Evolutionary conservation across 2,113 vertebrate genomes (phyloP).

Genomic region (Chitala chitala): DNA sequence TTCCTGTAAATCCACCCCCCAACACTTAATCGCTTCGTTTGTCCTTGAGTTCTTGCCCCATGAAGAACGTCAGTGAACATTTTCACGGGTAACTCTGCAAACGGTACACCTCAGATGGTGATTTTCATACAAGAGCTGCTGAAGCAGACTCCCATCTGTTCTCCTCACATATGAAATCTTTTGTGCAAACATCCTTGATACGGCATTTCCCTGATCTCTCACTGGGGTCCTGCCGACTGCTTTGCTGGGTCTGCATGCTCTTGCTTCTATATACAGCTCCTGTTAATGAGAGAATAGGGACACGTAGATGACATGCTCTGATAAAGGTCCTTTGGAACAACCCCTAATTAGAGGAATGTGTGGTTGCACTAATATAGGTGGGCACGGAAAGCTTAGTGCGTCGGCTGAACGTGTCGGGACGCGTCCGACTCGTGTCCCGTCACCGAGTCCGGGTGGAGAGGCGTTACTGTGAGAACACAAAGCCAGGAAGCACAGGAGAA

Average conservation of each 20-base stretch:
- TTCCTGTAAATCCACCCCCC: background rate
- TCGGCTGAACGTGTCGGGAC: constrained; percentile 1
- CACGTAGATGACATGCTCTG: background rate
- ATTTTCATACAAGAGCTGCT: too few relatives aligned
- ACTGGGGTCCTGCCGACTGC: background rate
- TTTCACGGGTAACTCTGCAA: too few relatives aligned
- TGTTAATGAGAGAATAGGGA: background rate
- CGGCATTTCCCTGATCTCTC: background rate
- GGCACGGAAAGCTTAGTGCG: background rate
- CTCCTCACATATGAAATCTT: too few relatives aligned
- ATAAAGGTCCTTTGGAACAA: constrained; percentile 20
- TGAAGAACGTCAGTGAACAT: too few relatives aligned
- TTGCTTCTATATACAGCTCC: background rate
- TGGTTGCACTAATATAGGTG: constrained; percentile 28
- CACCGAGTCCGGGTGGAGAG: background rate
- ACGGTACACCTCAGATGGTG: too few relatives aligned
- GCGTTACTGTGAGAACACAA: background rate
- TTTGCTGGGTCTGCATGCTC: background rate
- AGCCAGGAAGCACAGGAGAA: background rate
- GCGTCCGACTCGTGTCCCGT: background rate
- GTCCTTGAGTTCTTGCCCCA: background rate
- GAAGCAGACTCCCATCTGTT: too few relatives aligned
- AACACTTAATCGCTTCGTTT: background rate
- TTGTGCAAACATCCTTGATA: too few relatives aligned
- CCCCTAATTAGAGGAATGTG: constrained; percentile 31